Base-by-base conservation (phyloP, 2,113 vertebrate species). In the Camelus bactrianus region DNA sequence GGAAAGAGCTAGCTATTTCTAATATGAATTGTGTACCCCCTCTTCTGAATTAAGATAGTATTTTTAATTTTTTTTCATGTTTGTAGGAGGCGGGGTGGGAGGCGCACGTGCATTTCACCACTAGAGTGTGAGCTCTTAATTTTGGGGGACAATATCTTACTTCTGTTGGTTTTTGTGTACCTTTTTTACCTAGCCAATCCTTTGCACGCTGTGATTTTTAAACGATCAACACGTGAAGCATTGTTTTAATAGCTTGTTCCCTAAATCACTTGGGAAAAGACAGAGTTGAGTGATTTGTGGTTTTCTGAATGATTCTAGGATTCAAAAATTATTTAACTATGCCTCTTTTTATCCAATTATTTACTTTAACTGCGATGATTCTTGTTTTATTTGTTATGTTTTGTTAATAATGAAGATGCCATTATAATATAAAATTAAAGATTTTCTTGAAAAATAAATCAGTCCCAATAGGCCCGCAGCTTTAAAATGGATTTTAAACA, bases 241-340 rank as follows among this genome's bases (percentile, higher is more conserved):
- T 46, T 86, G 5, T 12, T 9, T 79, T 79, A 94, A 93, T 70
- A 69, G 50, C 22, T 56, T 54, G 5, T 8, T 75, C 3, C 19
- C 32, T 85, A 73, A 88, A 46, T 16, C 4, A 48, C 46, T 64
- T 73, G 42, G 56, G 28, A 6, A 93, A 83, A 94, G 11, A 60
- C 8, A 56, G 28, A 73, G 6, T 22, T 54, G 3, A 85, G 24
- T 32, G 32, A 6, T 62, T 54, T 83, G 17, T 62, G 28, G 1
- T 30, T 89, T 93, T 54, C 32, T 77, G 95, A 91, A 85, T 72
- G 26, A 73, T 24, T 88, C 42, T 64, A 95, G 50, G 38, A 95
- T 95, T 88, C 87, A 56, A 67, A 30, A 79, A 17, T 16, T 88
- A 65, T 52, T 67, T 76, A 88, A 73, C 6, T 32, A 48, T 67